phyloP scores from a whole-genome alignment of 2,113 vertebrate genomes.

The Martes martes region DNA sequence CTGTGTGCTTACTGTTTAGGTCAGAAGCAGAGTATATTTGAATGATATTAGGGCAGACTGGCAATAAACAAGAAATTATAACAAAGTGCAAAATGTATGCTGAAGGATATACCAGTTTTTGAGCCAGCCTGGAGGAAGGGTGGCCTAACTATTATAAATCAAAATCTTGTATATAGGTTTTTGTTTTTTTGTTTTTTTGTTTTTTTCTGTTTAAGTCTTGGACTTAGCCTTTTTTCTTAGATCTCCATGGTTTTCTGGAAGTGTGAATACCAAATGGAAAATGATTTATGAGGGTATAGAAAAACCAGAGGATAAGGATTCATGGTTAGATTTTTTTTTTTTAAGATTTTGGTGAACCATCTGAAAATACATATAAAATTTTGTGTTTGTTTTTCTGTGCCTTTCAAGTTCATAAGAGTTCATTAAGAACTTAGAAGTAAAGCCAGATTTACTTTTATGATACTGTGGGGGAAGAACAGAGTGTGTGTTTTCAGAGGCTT shows the following conservation, averaged over 20 bases:
- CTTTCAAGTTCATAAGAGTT: conserved; percentile 31
- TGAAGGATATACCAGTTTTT: background rate
- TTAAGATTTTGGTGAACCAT: background rate
- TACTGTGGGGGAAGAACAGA: background rate
- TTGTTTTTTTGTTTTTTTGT: background rate
- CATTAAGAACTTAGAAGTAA: background rate
- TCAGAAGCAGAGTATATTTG: background rate
- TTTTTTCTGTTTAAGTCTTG: background rate
- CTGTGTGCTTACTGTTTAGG: background rate
- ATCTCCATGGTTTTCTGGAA: background rate
- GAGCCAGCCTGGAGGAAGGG: background rate
- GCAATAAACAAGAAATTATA: conserved; percentile 5
- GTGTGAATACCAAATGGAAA: conserved; percentile 4
- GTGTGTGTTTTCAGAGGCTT: background rate
- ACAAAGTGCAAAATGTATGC: background rate
- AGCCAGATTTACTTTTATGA: background rate
- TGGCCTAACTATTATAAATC: background rate
- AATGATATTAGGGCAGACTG: background rate
- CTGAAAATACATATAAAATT: background rate
- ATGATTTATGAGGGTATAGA: background rate
- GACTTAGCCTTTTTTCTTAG: background rate
- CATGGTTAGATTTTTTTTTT: background rate
- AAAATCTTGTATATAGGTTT: background rate
- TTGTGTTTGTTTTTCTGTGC: background rate
- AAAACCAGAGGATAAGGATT: background rate